Percentiles rank a stretch among this genome's conserved stretches.
Evolutionary conservation across 2,113 vertebrate species (phyloP).

Genomic region (Anoura caudifer): DNA sequence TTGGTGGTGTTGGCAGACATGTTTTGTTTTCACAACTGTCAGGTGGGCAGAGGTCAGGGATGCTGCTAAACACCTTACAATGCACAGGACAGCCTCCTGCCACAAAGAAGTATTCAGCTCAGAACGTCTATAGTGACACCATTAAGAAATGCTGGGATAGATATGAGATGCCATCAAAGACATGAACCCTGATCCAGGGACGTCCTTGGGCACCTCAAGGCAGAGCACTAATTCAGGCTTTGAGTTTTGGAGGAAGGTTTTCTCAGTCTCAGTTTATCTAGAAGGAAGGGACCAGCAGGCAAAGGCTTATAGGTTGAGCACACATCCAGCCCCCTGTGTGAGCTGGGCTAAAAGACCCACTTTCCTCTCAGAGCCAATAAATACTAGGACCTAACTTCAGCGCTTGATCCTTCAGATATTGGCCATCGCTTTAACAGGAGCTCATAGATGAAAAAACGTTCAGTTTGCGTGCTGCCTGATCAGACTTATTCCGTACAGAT

Average conservation of each 20-base stretch:
- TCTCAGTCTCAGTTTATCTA: neutral
- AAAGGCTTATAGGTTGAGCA: neutral
- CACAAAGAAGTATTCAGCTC: neutral
- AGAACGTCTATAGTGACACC: neutral
- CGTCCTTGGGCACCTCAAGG: neutral
- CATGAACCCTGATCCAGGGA: neutral
- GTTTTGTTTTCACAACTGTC: neutral
- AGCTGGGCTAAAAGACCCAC: neutral
- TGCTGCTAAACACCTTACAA: neutral
- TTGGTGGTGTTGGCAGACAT: neutral
- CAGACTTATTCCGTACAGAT: slow-evolving; percentile 16
- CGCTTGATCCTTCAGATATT: neutral
- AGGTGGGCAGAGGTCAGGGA: neutral
- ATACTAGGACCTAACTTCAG: neutral
- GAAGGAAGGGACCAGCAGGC: neutral
- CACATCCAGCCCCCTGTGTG: neutral
- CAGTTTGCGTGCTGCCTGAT: neutral
- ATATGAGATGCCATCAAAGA: neutral
- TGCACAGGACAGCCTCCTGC: neutral
- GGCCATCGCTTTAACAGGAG: neutral
- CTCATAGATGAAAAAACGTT: neutral
- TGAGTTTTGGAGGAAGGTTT: neutral
- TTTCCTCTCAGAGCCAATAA: neutral
- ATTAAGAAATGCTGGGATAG: neutral
- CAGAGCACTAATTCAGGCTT: neutral